phyloP scores from a whole-genome alignment of 1,140 invertebrate species.

The Alviniconcha marisindica region DNA sequence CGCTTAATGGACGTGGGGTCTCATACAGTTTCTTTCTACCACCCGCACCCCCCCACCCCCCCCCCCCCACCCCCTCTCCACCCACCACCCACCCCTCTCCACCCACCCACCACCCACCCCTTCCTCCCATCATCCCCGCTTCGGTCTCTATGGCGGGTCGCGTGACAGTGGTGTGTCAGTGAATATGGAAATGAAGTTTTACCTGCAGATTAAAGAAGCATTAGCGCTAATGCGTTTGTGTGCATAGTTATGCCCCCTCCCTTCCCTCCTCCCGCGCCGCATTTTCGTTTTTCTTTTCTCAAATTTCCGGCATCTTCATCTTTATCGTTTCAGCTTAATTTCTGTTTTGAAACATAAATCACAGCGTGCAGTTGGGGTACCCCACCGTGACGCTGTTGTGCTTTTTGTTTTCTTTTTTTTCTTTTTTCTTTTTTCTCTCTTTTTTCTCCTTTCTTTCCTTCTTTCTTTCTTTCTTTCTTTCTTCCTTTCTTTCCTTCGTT shows the following conservation, averaged over 20 bases:
- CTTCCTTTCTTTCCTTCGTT: too few species aligned
- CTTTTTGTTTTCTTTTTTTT: not conserved
- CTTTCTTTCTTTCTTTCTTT: too few species aligned
- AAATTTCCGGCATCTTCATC: slow-evolving; percentile 14
- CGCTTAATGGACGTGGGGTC: slow-evolving; percentile 22
- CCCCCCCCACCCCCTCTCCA: not conserved
- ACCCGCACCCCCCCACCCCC: not conserved
- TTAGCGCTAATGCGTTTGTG: slow-evolving; percentile 28
- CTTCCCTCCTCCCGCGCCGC: not conserved
- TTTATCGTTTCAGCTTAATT: not conserved
- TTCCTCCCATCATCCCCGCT: not conserved
- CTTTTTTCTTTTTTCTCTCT: not conserved
- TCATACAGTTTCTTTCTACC: not conserved
- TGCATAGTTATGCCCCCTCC: not conserved
- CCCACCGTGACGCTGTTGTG: not conserved
- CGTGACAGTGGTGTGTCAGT: slow-evolving; percentile 31
- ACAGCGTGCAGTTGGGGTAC: not conserved
- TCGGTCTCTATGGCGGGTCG: not conserved
- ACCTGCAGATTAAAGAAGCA: slow-evolving; percentile 35
- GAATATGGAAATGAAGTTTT: slow-evolving; percentile 34
- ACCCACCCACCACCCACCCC: not conserved
- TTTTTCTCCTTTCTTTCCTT: not conserved
- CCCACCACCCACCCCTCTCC: not conserved
- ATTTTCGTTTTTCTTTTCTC: not conserved
- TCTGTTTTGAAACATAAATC: slow-evolving; percentile 20